Evolutionary conservation across 2,113 vertebrate genomes (phyloP).

Genomic region (Hyla sarda): DNA sequence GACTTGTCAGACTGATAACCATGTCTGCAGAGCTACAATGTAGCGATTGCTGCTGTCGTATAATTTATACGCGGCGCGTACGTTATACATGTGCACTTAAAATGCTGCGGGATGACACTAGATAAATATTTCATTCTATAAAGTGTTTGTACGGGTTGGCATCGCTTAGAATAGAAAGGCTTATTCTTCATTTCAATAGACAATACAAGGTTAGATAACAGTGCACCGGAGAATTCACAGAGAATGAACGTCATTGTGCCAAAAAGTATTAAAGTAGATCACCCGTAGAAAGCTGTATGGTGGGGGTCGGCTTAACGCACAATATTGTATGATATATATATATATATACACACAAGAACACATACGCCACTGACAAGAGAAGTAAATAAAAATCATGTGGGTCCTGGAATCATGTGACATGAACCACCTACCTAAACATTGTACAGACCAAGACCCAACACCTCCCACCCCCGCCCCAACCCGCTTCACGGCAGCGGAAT

Average conservation of each 20-base stretch:
- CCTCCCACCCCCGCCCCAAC: too few relatives aligned
- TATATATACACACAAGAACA: too few relatives aligned
- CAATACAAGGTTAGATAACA: background rate
- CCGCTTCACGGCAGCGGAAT: too few relatives aligned
- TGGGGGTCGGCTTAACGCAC: too few relatives aligned
- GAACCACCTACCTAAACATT: too few relatives aligned
- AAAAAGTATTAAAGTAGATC: too few relatives aligned
- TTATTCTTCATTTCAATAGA: background rate
- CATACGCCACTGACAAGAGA: too few relatives aligned
- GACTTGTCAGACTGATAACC: slow-evolving; percentile 56
- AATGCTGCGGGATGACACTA: background rate
- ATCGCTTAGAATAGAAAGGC: background rate
- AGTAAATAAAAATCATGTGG: too few relatives aligned
- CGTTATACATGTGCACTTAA: background rate
- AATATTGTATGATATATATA: too few relatives aligned
- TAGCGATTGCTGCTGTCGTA: background rate
- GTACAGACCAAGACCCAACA: too few relatives aligned
- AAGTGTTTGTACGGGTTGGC: background rate
- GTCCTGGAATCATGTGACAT: too few relatives aligned
- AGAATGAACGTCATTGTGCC: background rate
- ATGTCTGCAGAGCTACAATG: slow-evolving; percentile 48
- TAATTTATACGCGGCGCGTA: background rate
- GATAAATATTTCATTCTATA: background rate
- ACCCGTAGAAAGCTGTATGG: too few relatives aligned
- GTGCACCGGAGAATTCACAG: background rate